Conservation (phyloP, 2,797 vertebrate species). For the Petrocephalus sullivani region DNA sequence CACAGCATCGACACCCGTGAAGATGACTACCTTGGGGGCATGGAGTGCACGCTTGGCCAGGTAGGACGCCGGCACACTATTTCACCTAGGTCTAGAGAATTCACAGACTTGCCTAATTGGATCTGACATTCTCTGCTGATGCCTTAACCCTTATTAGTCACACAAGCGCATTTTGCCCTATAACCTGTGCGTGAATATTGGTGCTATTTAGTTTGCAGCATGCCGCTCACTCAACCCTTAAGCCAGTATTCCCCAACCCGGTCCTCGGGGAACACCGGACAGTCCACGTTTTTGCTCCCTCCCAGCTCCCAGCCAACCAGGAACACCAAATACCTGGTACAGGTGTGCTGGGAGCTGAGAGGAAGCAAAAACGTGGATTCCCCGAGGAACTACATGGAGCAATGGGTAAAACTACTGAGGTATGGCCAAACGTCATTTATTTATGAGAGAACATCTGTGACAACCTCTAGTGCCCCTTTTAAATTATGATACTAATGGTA, state of each 20-base stretch:
- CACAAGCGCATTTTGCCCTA: not conserved
- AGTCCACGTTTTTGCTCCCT: too few relatives aligned
- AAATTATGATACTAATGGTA: not conserved
- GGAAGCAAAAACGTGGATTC: too few relatives aligned
- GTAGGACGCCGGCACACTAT: constrained; percentile 50
- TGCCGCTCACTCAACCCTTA: not conserved
- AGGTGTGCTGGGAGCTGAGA: too few relatives aligned
- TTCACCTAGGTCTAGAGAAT: not conserved
- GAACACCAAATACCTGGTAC: too few relatives aligned
- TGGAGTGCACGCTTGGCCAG: constrained; percentile 91
- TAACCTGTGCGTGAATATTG: not conserved
- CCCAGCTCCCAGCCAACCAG: too few relatives aligned
- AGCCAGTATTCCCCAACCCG: too few relatives aligned
- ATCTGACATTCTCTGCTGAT: not conserved
- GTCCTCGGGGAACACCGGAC: too few relatives aligned
- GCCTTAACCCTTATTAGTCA: not conserved
- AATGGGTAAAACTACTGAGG: not conserved
- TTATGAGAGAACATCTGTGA: not conserved
- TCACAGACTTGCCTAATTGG: not conserved
- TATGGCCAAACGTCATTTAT: not conserved
- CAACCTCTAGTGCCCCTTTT: not conserved
- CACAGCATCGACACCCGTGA: constrained; percentile 76
- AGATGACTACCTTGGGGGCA: constrained; percentile 86
- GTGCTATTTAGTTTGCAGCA: not conserved
- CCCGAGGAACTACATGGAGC: not conserved